phyloP scores from a whole-genome alignment of 2,797 vertebrate genomes.

The Acipenser oxyrinchus region DNA sequence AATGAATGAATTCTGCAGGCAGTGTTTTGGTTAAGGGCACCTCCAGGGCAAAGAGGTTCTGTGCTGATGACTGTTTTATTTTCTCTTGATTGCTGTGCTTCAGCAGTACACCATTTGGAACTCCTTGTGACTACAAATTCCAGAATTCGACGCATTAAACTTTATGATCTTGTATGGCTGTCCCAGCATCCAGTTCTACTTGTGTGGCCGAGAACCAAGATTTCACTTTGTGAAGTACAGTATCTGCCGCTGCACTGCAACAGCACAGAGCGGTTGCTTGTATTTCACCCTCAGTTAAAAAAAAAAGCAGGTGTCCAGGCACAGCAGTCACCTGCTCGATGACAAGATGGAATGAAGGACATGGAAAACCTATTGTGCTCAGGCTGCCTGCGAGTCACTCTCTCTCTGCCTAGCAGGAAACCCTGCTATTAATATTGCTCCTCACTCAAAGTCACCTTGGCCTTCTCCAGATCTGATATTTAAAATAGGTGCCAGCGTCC shows the following conservation, averaged over 20 bases:
- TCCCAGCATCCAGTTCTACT: slow-evolving; percentile 26
- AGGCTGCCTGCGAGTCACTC: slow-evolving; percentile 33
- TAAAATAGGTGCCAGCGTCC: slow-evolving; percentile 23
- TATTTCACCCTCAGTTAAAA: no score
- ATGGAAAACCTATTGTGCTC: slow-evolving; percentile 28
- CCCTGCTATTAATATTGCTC: neutral
- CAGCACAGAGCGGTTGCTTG: neutral
- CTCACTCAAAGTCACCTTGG: slow-evolving; percentile 62
- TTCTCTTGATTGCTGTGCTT: slow-evolving; percentile 24
- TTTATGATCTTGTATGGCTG: slow-evolving; percentile 31
- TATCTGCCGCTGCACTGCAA: neutral
- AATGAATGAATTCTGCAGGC: slow-evolving; percentile 35
- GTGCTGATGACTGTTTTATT: slow-evolving; percentile 28
- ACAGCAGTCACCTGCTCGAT: slow-evolving; percentile 24
- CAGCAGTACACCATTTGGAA: slow-evolving; percentile 15
- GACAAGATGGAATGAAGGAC: slow-evolving; percentile 12
- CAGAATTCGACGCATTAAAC: slow-evolving; percentile 33
- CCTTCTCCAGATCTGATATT: slow-evolving; percentile 57
- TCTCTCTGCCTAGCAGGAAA: slow-evolving; percentile 40
- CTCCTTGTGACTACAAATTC: slow-evolving; percentile 28
- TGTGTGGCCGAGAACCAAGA: slow-evolving; percentile 34
- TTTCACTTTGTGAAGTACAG: neutral
- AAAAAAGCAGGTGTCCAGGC: slow-evolving; percentile 13
- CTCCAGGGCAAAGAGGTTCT: slow-evolving; percentile 14
- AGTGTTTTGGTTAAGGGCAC: slow-evolving; percentile 20